Base-by-base conservation (phyloP, 2,797 vertebrate genomes). In the Phoeniculus purpureus region DNA sequence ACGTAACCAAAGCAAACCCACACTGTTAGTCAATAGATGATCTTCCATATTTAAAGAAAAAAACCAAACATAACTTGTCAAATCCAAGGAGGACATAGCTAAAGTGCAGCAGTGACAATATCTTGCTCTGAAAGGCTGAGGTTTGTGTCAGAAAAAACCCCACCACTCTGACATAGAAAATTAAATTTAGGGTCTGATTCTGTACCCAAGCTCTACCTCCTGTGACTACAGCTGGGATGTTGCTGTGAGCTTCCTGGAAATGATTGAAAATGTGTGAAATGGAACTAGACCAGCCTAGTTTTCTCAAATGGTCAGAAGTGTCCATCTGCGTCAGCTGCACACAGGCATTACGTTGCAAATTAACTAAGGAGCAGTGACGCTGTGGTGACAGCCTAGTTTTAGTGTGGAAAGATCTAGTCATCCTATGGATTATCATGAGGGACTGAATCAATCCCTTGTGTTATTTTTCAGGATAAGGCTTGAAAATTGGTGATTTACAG, bases 1-100 rank as follows among this genome's bases (percentile, higher is more conserved):
- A 52, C 0, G 18, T 93, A 91, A 94, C 56, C 93, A 81, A 81
- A 70, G 11, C 22, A 73, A 94, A 62, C 16, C 22, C 23, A 55
- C 25, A 67, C 12, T 31, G 10, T 85, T 77, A 90, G 22, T 65
- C 62, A 90, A 88, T 37, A 81, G 34, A 72, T 50, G 64, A 60
- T 56, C 47, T 86, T 95, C 64, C 25, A 66, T 83, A 93, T 74
- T 87, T 32, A 94, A 78, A 90, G 79, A 87, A 47, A 34, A 81
- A 89, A 86, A 43, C 15, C 20, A 88, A 87, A 43, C 15, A 67
- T 23, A 74, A 8, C 58, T 72, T 74, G 59, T 51, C 45, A 80
- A 83, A 90, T 76, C 48, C 61, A 29, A 45, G 1, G 4, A 60
- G 12, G 80, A 55, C 13, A 76, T 81, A 31, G 43, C 32, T 37